Evolutionary conservation across 2,113 vertebrate species (phyloP), one percentile per base, ranked within the genome.

Genomic region (Sorex araneus): DNA sequence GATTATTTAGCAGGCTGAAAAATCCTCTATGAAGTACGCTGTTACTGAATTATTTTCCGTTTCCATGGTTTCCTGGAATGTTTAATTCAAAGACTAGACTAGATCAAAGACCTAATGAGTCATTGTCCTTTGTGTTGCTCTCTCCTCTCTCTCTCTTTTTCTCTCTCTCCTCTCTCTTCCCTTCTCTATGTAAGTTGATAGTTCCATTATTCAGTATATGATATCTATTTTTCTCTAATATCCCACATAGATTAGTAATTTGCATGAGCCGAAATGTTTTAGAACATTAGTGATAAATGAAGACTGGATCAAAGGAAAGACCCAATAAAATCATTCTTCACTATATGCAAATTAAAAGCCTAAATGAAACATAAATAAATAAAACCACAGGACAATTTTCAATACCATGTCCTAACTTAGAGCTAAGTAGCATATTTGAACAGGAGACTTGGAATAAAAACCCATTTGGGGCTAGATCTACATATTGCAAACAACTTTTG

Each of bases 11-110:
- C 27, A 40, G 47, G 4, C 25, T 82, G 28, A 34, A 93, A 93
- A 85, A 78, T 91, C 0, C 5, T 92, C 34, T 43, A 3, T 69
- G 15, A 47, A 60, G 21, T 91, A 66, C 8, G 4, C 50, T 93
- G 34, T 30, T 3, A 81, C 25, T 77, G 45, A 95, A 1, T 83
- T 78, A 23, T 86, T 79, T 1, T 60, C 57, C 74, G 54, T 92
- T 92, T 87, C 43, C 80, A 67, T 89, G 43, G 63, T 84, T 96
- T 92, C 45, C 28, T 43, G 16, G 54, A n/a, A 63, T 84, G 28
- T 67, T 95, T 80, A 50, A 47, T 78, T 18, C 34, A 81, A 63
- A 50, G 19, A 66, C 23, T 70, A 84, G 76, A 81, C 23, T 78
- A 66, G 10, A 71, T 60, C 0, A 2, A 87, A 96, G 88, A 71